Conservation (phyloP, 1,140 invertebrate species). For the Nomia melanderi region DNA sequence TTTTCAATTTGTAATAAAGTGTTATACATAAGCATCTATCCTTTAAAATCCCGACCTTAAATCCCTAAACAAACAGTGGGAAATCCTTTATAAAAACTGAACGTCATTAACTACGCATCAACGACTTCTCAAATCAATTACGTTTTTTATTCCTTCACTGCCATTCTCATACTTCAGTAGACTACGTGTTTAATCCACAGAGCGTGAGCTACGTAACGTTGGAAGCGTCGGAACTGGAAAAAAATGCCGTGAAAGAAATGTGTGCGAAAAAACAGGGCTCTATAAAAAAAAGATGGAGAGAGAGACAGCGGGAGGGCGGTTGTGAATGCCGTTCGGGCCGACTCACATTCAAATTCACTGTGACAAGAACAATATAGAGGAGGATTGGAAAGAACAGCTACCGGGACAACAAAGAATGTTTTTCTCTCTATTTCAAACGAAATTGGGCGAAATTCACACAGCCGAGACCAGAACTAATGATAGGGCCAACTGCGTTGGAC, state of each 20-base stretch:
- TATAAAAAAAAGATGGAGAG: not conserved
- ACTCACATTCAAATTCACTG: not conserved
- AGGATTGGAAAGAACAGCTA: not conserved
- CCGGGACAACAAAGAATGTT: slow-evolving; percentile 1
- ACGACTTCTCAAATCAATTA: not conserved
- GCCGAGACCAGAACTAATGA: not conserved
- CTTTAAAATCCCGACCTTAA: too few species aligned
- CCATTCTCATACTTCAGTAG: not conserved
- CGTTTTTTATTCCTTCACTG: not conserved
- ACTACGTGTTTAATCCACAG: not conserved
- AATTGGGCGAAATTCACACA: not conserved
- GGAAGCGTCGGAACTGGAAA: not conserved
- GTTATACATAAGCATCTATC: too few species aligned
- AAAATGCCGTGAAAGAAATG: not conserved
- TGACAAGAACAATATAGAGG: slow-evolving; percentile 4
- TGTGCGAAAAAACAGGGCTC: not conserved
- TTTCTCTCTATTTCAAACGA: not conserved
- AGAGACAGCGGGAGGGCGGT: too few species aligned
- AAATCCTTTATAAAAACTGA: too few species aligned
- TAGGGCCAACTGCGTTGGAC: too few species aligned
- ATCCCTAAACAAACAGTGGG: too few species aligned
- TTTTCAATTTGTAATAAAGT: too few species aligned
- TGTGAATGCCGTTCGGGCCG: not conserved
- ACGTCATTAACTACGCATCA: too few species aligned
- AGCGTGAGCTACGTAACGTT: not conserved